These are phyloP conservation scores for Eudorcas thomsonii DNA, from an alignment of 2,113 vertebrate species.

Conservation along the genomic window DNA sequence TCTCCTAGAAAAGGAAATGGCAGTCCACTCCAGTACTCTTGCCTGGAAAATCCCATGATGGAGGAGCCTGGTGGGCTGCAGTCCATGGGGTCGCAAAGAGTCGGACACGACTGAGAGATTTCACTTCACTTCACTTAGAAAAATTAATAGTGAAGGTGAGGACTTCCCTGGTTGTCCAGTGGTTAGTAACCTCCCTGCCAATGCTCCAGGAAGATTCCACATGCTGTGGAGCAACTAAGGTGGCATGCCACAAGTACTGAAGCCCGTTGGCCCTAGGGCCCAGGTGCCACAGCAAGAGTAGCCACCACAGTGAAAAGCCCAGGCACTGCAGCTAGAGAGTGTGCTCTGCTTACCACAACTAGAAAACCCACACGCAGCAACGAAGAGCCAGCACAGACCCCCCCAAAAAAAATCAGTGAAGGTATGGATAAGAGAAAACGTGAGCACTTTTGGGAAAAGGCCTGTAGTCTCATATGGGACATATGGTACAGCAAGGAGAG, in stretches of 20 bases:
- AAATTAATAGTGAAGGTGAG: background rate
- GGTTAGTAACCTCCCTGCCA: too few species aligned
- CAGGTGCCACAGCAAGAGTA: background rate
- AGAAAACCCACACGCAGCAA: background rate
- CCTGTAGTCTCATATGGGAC: background rate
- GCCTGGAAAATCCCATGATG: too few species aligned
- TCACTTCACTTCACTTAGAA: too few species aligned
- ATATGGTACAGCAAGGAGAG: background rate
- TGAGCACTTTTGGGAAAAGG: background rate
- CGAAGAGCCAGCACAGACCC: rapidly evolving
- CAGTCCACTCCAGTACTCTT: too few species aligned
- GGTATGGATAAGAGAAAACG: background rate
- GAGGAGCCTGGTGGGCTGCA: too few species aligned
- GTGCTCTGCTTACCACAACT: background rate
- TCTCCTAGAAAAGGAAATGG: too few species aligned
- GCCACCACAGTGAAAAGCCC: background rate
- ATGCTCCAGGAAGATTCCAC: too few species aligned
- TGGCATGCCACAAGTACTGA: background rate
- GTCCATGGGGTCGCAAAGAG: too few species aligned
- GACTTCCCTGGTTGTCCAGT: background rate
- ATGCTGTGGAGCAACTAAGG: background rate
- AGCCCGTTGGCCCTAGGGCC: background rate
- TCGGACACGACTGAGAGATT: too few species aligned
- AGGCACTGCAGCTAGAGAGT: background rate
- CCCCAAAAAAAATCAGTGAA: too few species aligned